These are phyloP conservation scores for Pterostichus niger DNA, from an alignment of 2,888 invertebrate species.

Conservation along the genomic window DNA sequence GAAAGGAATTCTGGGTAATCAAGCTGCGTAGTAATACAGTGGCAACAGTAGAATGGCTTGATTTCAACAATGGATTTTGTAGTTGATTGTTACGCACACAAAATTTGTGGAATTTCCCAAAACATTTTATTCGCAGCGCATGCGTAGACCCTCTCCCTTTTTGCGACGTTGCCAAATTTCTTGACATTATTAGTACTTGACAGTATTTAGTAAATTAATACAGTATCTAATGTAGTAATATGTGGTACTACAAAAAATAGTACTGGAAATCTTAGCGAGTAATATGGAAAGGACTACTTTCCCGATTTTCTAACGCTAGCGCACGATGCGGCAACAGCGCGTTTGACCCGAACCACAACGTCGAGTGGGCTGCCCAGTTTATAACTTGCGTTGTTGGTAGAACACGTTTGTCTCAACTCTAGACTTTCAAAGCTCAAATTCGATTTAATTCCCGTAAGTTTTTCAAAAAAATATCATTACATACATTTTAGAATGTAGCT, in stretches of 20 bases:
- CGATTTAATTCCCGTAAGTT: conserved; percentile 45
- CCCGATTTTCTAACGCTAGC: not conserved
- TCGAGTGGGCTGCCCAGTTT: conserved; percentile 52
- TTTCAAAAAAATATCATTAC: conserved; percentile 9
- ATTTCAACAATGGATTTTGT: not conserved
- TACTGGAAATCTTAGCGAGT: not conserved
- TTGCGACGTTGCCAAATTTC: conserved; percentile 49
- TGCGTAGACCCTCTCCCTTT: not conserved
- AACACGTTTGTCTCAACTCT: conserved; percentile 27
- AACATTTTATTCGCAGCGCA: conserved; percentile 10
- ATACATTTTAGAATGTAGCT: not conserved
- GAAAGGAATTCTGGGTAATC: not conserved
- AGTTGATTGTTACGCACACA: conserved; percentile 36
- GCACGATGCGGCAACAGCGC: conserved; percentile 47
- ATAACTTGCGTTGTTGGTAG: conserved; percentile 48
- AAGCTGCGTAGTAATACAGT: not conserved
- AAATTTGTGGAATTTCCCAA: conserved; percentile 2
- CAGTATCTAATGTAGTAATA: not conserved
- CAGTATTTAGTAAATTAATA: not conserved
- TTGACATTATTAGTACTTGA: conserved; percentile 9
- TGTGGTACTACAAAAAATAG: not conserved
- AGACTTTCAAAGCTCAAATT: conserved; percentile 44
- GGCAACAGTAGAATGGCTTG: not conserved
- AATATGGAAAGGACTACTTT: conserved; percentile 10
- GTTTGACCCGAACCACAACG: conserved; percentile 36